phyloP scores from a whole-genome alignment of 2,888 invertebrate species.

The Amiota communis region DNA sequence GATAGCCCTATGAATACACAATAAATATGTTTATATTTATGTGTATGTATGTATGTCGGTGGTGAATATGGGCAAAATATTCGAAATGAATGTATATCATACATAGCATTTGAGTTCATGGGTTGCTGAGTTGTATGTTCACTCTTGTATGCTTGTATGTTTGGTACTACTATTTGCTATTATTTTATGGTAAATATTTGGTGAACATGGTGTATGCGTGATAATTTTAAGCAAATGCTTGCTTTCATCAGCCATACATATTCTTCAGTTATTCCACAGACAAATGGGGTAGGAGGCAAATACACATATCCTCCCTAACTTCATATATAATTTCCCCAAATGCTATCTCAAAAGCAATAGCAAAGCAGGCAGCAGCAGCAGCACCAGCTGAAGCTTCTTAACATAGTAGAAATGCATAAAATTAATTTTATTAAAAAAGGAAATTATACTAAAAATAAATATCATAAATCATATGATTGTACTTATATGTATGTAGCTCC shows the following conservation, averaged over 20 bases:
- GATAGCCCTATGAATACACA: slow-evolving; percentile 52
- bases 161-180: slow-evolving; percentile 62
- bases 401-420: no score
- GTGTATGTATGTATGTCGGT: slow-evolving; percentile 1
- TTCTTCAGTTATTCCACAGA: not conserved
- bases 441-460: not conserved
- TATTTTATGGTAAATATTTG: slow-evolving; percentile 63
- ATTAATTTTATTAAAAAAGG: not conserved
- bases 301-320: no score
- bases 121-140: not conserved
- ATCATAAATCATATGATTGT: no score
- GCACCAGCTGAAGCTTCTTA: no score
- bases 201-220: slow-evolving; percentile 61
- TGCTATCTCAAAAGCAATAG: no score
- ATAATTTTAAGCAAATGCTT: slow-evolving; percentile 57
- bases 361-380: no score
- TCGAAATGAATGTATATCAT: slow-evolving; percentile 21
- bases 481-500: no score
- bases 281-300: not conserved
- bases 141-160: slow-evolving; percentile 45
- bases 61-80: slow-evolving; percentile 8
- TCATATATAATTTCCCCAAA: no score
- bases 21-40: not conserved
- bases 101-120: slow-evolving; percentile 37
- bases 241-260: slow-evolving; percentile 12